These are phyloP conservation scores for Pterobdella sp. DNA, from an alignment of 2,888 invertebrate genomes.

Conservation along the genomic window DNA sequence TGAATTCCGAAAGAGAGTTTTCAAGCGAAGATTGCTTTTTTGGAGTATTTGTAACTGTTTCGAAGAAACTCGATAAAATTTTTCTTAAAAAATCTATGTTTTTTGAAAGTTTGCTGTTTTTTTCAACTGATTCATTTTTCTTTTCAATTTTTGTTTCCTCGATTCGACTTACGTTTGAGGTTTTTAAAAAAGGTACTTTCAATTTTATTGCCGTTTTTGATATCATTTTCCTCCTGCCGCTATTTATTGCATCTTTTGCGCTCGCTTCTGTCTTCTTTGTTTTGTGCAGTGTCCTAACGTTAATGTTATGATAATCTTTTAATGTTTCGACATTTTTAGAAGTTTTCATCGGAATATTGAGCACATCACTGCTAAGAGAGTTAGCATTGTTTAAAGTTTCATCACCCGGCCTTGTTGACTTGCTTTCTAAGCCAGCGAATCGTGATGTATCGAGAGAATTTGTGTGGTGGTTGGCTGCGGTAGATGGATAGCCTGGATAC, in stretches of 20 bases:
- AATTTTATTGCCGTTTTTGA: not conserved
- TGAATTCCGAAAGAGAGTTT: not conserved
- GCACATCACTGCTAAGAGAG: too few species aligned
- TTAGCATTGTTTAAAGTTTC: too few species aligned
- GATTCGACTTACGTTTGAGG: not conserved
- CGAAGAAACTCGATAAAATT: not conserved
- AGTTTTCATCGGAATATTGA: too few species aligned
- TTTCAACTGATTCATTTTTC: not conserved
- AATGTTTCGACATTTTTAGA: too few species aligned
- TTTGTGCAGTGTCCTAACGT: too few species aligned
- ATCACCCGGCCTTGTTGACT: not conserved
- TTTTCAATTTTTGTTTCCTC: too few species aligned
- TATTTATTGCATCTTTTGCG: not conserved
- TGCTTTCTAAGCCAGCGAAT: not conserved
- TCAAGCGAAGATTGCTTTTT: not conserved
- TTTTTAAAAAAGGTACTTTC: not conserved
- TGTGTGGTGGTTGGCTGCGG: not conserved
- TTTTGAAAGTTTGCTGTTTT: not conserved
- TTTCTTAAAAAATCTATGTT: not conserved
- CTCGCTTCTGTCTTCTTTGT: slow-evolving; percentile 11
- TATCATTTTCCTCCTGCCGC: not conserved
- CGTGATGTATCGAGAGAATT: not conserved
- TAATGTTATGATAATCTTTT: too few species aligned
- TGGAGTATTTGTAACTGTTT: not conserved
- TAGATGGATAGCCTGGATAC: not conserved